phyloP scores from a whole-genome alignment of 2,113 vertebrate genomes.

The Chrysochloris asiatica region DNA sequence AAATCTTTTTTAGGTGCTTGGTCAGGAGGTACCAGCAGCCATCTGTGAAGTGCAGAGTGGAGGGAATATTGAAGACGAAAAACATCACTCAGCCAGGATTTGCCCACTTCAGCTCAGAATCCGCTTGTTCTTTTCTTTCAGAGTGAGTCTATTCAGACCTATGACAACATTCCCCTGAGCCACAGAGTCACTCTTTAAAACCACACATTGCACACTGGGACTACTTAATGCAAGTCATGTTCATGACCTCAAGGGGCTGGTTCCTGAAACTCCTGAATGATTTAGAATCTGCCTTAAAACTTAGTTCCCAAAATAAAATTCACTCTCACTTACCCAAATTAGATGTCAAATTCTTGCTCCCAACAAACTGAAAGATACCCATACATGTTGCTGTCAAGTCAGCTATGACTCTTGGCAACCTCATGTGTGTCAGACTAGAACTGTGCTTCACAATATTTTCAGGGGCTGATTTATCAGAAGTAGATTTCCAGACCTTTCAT shows the following conservation, averaged over 20 bases:
- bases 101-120: background rate
- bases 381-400: too few relatives aligned
- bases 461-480: too few relatives aligned
- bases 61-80: background rate
- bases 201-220: background rate
- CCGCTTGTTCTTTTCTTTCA: background rate
- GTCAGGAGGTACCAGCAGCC: background rate
- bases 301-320: slow-evolving; percentile 18
- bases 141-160: background rate
- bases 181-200: background rate
- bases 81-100: background rate
- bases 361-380: background rate
- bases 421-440: too few relatives aligned
- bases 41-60: background rate
- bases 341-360: background rate
- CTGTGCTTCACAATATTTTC: too few relatives aligned
- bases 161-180: background rate
- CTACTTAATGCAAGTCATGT: background rate
- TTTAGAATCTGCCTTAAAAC: background rate
- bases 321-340: background rate
- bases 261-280: background rate
- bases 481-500: too few relatives aligned
- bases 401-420: too few relatives aligned
- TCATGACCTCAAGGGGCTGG: background rate
- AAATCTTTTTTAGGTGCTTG: background rate